Evolutionary conservation across 2,797 vertebrate species (phyloP).

Genomic region (Miichthys miiuy): DNA sequence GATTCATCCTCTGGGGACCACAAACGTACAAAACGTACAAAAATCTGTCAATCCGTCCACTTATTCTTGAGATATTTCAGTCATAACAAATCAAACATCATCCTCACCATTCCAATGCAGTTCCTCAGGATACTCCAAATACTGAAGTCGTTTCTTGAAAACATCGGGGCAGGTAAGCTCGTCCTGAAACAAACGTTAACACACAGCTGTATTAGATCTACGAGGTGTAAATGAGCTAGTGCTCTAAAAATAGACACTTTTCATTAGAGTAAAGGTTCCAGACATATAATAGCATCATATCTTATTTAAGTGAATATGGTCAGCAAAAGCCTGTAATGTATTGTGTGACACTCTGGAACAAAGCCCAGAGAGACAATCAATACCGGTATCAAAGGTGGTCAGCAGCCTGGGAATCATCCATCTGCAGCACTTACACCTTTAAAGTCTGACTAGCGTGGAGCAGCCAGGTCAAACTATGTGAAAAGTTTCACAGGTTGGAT

Average conservation of each 20-base stretch:
- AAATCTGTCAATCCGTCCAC: background rate
- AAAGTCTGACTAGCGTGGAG: background rate
- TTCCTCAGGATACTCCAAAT: slow-evolving; percentile 99
- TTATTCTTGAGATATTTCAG: too few relatives aligned
- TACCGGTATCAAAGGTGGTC: slow-evolving; percentile 31
- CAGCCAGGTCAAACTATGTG: background rate
- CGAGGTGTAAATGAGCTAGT: background rate
- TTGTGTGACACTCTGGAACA: slow-evolving; percentile 49
- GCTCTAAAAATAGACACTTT: slow-evolving; percentile 28
- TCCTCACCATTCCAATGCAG: slow-evolving; percentile 97
- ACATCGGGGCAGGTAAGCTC: slow-evolving; percentile 96
- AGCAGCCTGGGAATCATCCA: slow-evolving; percentile 29
- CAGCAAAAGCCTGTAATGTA: slow-evolving; percentile 47
- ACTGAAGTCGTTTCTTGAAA: slow-evolving; percentile 98
- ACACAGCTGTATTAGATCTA: slow-evolving; percentile 6
- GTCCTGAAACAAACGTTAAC: slow-evolving; percentile 80
- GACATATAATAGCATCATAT: slow-evolving; percentile 46
- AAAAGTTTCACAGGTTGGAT: background rate
- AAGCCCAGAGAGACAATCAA: slow-evolving; percentile 49
- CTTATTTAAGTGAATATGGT: slow-evolving; percentile 51
- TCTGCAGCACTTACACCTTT: slow-evolving; percentile 4
- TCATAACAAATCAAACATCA: slow-evolving; percentile 50
- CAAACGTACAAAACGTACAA: background rate
- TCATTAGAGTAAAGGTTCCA: slow-evolving; percentile 32
- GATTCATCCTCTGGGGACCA: slow-evolving; percentile 1